These are phyloP conservation scores for Xanthia togata DNA, from an alignment of 2,888 invertebrate species.

Conservation along the genomic window DNA sequence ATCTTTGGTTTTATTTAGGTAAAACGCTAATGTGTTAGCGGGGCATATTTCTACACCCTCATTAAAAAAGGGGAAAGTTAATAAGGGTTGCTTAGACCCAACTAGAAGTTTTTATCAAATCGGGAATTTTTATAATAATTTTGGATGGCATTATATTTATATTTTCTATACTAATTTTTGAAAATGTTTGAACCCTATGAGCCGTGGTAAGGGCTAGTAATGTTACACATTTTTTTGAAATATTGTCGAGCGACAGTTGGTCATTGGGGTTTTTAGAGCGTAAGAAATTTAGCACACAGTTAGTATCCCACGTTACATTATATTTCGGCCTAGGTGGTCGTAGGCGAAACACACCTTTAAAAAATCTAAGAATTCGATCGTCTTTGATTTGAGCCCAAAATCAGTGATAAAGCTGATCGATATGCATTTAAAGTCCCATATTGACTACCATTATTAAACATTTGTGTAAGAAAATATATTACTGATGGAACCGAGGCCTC, in stretches of 20 bases:
- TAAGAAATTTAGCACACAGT: too few relatives aligned
- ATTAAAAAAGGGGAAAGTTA: not conserved
- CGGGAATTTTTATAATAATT: too few relatives aligned
- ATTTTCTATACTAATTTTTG: too few relatives aligned
- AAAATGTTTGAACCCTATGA: too few relatives aligned
- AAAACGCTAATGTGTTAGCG: not conserved
- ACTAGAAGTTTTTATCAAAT: not conserved
- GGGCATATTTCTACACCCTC: not conserved
- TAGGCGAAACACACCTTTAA: not conserved
- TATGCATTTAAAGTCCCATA: not conserved
- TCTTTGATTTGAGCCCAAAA: not conserved
- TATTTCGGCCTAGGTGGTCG: slow-evolving; percentile 9
- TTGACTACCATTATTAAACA: slow-evolving; percentile 2
- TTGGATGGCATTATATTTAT: too few relatives aligned
- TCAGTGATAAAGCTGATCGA: not conserved
- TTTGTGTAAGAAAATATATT: slow-evolving; percentile 2
- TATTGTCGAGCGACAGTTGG: not conserved
- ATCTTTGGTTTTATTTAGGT: not conserved
- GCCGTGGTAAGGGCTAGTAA: too few relatives aligned
- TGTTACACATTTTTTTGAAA: not conserved
- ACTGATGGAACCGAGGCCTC: not conserved
- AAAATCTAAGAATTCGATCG: not conserved
- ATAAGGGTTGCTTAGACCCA: not conserved
- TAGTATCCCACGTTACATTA: slow-evolving; percentile 21
- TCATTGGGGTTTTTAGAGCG: not conserved